A percentile compares a stretch with the other conserved stretches of the same genome.
phyloP scores from a whole-genome alignment of 2,113 vertebrate species.

The Agapornis roseicollis region DNA sequence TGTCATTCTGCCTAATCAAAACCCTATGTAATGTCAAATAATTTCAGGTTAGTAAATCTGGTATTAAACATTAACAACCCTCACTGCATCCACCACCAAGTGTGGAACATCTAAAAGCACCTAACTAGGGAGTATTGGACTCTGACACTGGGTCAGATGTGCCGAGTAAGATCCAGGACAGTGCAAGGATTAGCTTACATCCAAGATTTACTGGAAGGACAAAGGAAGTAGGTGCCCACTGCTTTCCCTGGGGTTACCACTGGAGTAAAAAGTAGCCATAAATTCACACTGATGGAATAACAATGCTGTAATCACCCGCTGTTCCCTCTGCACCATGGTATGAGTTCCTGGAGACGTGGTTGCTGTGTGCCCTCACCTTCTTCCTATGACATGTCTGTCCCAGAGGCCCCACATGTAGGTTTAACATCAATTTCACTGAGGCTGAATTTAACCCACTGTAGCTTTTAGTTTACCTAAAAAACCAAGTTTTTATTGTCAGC shows the following conservation, averaged over 20 bases:
- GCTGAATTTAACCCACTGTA: not conserved
- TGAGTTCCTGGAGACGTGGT: not conserved
- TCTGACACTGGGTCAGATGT: not conserved
- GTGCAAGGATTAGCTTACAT: not conserved
- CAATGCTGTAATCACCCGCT: not conserved
- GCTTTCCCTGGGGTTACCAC: not conserved
- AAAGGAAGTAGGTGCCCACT: not conserved
- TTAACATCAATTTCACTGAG: not conserved
- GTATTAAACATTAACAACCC: not conserved
- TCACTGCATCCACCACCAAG: not conserved
- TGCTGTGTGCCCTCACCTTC: not conserved
- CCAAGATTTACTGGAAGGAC: not conserved
- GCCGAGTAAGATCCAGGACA: not conserved
- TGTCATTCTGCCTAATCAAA: not conserved
- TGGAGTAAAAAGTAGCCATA: not conserved
- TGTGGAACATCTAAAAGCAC: not conserved
- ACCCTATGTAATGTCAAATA: not conserved
- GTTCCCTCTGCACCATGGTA: not conserved
- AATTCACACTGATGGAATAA: not conserved
- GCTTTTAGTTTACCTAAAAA: not conserved
- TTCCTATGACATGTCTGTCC: not conserved
- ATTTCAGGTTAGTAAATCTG: not conserved
- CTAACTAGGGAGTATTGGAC: not conserved
- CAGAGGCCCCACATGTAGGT: not conserved
- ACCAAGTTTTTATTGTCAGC: not conserved